Evolutionary conservation across 2,888 invertebrate species (phyloP).

Genomic region (Phasia obesa): DNA sequence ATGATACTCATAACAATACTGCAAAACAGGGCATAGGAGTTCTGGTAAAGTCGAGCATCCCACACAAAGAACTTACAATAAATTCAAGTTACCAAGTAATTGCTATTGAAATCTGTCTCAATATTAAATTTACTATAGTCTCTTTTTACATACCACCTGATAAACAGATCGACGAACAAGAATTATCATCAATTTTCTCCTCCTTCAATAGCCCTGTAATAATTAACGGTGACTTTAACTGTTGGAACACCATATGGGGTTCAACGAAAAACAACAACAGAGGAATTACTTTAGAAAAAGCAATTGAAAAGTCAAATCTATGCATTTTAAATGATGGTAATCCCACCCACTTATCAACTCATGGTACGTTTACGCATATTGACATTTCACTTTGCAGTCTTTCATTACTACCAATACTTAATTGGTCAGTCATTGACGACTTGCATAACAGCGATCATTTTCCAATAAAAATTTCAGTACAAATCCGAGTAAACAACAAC

Average conservation of each 20-base stretch:
- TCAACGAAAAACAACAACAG: not conserved
- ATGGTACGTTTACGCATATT: slow-evolving; percentile 18
- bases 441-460: too few relatives aligned
- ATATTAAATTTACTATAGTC: not conserved
- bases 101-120: not conserved
- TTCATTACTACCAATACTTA: not conserved
- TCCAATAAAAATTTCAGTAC: too few relatives aligned
- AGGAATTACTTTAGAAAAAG: slow-evolving; percentile 1
- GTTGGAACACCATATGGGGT: slow-evolving; percentile 25
- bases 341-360: slow-evolving; percentile 19
- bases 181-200: slow-evolving; percentile 9
- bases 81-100: too few relatives aligned
- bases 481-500: too few relatives aligned
- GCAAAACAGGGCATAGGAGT: not conserved
- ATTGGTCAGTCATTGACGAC: too few relatives aligned
- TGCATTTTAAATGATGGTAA: slow-evolving; percentile 11
- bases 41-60: not conserved
- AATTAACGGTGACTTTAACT: slow-evolving; percentile 12
- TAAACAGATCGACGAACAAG: slow-evolving; percentile 1
- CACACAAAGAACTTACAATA: too few relatives aligned
- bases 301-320: not conserved
- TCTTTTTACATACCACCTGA: too few relatives aligned
- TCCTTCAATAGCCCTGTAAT: slow-evolving; percentile 3
- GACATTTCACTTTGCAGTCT: slow-evolving; percentile 14
- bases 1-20: not conserved